Evolutionary conservation across 2,888 invertebrate species (phyloP), one percentile per base, ranked within the genome.

Genomic region (Invenusta paracnida): DNA sequence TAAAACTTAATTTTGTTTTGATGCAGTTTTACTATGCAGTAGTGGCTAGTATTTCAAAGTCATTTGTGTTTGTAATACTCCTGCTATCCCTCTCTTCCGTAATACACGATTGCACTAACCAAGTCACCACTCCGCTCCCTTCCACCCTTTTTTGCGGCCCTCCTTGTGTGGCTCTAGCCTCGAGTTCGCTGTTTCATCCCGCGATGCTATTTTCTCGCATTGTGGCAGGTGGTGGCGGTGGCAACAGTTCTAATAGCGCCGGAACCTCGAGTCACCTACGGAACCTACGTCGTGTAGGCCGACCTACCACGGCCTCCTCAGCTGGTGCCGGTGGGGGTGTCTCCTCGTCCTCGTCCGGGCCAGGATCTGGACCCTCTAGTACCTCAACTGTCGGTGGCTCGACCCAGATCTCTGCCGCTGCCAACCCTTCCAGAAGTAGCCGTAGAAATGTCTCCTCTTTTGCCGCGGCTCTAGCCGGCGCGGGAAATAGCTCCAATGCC

Each of bases 141-240:
- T n/a, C n/a, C n/a, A n/a, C n/a, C n/a, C n/a, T n/a, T n/a, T n/a
- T n/a, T n/a, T n/a, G n/a, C n/a, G n/a, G n/a, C n/a, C n/a, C n/a
- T n/a, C n/a, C n/a, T n/a, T n/a, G n/a, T n/a, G n/a, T n/a, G n/a
- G n/a, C n/a, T n/a, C n/a, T n/a, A 73, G 73, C 73, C 73, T 73
- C 73, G 5, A 73, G 73, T 73, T 73, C 73, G 73, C 27, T 73
- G 73, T 73, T 73, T 73, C 73, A 73, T 23, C 73, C 73, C 11
- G 73, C 73, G 73, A 73, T 73, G 73, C 73, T 73, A 5, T 73
- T 73, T 73, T 73, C 73, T 73, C 73, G 73, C 27, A 73, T 73
- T 23, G 73, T 73, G 73, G 73, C 73, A 73, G 73, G 73, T 73
- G 73, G 73, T 5, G 73, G 73, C 2, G 27, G 73, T 73, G 17